Evolutionary conservation across 2,888 invertebrate genomes (phyloP).

Genomic region (Zeuzera pyrina): DNA sequence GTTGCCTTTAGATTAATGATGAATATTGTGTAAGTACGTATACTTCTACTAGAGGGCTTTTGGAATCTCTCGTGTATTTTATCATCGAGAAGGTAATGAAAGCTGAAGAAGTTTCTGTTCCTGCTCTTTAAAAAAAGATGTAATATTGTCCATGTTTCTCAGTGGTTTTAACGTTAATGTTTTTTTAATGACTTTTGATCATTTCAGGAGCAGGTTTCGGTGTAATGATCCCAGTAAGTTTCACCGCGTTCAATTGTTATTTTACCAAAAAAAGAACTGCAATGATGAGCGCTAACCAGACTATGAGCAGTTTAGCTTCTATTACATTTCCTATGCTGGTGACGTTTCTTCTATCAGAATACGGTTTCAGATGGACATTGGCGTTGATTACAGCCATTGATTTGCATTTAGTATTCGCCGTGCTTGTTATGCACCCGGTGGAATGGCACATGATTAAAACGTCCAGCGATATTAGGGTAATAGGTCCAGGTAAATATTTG

Average conservation of each 20-base stretch:
- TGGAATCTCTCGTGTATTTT: no score
- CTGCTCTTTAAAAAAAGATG: constrained; percentile 1
- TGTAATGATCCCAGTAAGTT: constrained; percentile 80
- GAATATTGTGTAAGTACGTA: no score
- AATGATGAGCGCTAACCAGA: constrained; percentile 84
- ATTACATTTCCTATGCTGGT: constrained; percentile 79
- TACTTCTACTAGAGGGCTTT: no score
- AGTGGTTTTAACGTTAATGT: no score
- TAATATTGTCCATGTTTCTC: constrained; percentile 3
- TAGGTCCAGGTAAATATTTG: no score
- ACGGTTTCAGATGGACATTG: constrained; percentile 81
- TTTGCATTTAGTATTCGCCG: constrained; percentile 77
- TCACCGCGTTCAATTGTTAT: constrained; percentile 82
- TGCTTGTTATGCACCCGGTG: constrained; percentile 82
- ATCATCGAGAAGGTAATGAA: no score
- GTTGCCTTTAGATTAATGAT: no score
- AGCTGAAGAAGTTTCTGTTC: no score
- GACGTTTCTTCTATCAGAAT: constrained; percentile 72
- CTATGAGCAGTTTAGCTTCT: constrained; percentile 77
- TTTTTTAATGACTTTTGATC: no score
- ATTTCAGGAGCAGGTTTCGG: constrained; percentile 79
- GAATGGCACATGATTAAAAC: constrained; percentile 76
- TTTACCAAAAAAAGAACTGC: constrained; percentile 79
- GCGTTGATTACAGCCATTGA: constrained; percentile 78
- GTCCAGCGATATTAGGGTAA: no score